Percentiles rank a stretch among this genome's conserved stretches.
phyloP scores from a whole-genome alignment of 2,797 vertebrate genomes.

The Thripadectes ignobilis region DNA sequence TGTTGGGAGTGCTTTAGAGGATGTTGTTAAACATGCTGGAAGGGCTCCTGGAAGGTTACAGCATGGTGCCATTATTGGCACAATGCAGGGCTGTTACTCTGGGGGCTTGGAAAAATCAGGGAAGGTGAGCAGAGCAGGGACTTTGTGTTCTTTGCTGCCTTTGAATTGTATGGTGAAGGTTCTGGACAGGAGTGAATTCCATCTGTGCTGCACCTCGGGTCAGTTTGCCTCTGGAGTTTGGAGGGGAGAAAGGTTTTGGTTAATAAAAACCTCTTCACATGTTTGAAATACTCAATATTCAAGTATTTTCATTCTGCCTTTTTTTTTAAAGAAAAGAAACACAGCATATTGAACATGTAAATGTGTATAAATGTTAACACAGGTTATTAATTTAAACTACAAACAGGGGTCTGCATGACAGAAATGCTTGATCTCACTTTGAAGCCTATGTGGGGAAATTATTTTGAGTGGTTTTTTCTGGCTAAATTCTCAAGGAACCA shows the following conservation, averaged over 20 bases:
- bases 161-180: background rate
- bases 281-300: background rate
- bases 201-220: background rate
- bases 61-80: background rate
- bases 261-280: background rate
- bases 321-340: background rate
- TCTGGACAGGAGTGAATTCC: background rate
- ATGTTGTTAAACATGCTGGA: background rate
- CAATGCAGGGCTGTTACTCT: background rate
- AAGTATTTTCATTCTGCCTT: background rate
- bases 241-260: background rate
- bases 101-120: background rate
- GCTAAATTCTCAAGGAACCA: background rate
- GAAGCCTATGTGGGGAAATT: background rate
- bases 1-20: background rate
- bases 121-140: background rate
- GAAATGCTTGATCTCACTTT: background rate
- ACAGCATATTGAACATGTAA: fast-evolving
- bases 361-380: background rate
- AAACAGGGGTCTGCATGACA: background rate
- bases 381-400: background rate
- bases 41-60: background rate
- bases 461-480: background rate
- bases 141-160: background rate
- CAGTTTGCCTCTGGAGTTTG: background rate